phyloP scores from a whole-genome alignment of 2,113 vertebrate genomes.

The Pipra filicauda region DNA sequence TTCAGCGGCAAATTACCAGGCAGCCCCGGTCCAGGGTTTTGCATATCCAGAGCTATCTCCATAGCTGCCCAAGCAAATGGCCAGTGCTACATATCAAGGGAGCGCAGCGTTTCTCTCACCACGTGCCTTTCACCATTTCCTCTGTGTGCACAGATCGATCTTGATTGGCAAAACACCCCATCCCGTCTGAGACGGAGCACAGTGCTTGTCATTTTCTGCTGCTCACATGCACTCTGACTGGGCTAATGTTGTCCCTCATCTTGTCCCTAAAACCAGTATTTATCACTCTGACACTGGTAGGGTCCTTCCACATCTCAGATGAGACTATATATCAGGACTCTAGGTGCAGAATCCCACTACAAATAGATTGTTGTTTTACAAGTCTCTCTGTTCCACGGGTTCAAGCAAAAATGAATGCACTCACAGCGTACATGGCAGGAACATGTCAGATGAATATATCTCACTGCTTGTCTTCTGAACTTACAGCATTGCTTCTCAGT shows the following conservation, averaged over 20 bases:
- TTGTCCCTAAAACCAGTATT: neutral
- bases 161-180: neutral
- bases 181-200: neutral
- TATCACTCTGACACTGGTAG: neutral
- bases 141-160: neutral
- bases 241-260: neutral
- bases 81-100: neutral
- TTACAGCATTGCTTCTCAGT: neutral
- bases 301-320: neutral
- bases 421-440: neutral
- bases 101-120: fast-evolving
- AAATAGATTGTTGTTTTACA: neutral
- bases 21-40: neutral
- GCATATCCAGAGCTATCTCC: too few species aligned
- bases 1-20: neutral
- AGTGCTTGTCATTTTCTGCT: neutral
- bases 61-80: neutral
- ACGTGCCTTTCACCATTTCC: neutral
- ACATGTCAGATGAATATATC: neutral
- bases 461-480: neutral
- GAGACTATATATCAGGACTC: neutral
- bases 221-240: neutral
- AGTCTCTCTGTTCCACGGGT: neutral
- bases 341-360: neutral
- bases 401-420: neutral